phyloP scores from a whole-genome alignment of 2,888 invertebrate genomes.

The Cheilosia vulpina region DNA sequence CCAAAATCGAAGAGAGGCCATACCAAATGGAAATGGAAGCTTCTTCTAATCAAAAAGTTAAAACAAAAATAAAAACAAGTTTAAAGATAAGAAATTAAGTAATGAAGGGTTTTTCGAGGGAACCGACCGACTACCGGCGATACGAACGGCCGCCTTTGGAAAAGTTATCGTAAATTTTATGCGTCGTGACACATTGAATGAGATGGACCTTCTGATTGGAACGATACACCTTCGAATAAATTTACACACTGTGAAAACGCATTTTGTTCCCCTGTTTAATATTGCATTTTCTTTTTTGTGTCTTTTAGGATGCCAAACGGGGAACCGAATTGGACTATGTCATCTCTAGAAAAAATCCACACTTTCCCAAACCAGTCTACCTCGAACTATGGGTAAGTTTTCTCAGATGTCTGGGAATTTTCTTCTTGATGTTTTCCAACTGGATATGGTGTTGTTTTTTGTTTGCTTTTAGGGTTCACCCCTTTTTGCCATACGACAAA shows the following conservation, averaged over 20 bases:
- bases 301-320: slow-evolving; percentile 88
- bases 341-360: slow-evolving; percentile 91
- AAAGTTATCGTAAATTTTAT: slow-evolving; percentile 62
- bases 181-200: slow-evolving; percentile 56
- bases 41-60: background rate
- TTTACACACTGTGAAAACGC: slow-evolving; percentile 2
- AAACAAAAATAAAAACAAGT: slow-evolving; percentile 1
- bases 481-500: slow-evolving; percentile 91
- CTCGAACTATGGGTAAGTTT: slow-evolving; percentile 91
- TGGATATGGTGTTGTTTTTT: background rate
- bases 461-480: slow-evolving; percentile 87
- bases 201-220: slow-evolving; percentile 24
- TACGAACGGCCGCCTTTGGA: background rate
- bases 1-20: background rate
- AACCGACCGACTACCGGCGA: slow-evolving; percentile 33
- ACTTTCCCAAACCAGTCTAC: slow-evolving; percentile 90
- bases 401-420: background rate
- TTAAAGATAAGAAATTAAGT: slow-evolving; percentile 32
- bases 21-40: slow-evolving; percentile 21
- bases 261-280: slow-evolving; percentile 24
- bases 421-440: background rate
- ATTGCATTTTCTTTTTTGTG: slow-evolving; percentile 3
- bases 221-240: slow-evolving; percentile 24
- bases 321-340: slow-evolving; percentile 93
- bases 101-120: slow-evolving; percentile 52